Evolutionary conservation across 2,888 invertebrate species (phyloP).

Genomic region (Dasysyrphus tricinctus): DNA sequence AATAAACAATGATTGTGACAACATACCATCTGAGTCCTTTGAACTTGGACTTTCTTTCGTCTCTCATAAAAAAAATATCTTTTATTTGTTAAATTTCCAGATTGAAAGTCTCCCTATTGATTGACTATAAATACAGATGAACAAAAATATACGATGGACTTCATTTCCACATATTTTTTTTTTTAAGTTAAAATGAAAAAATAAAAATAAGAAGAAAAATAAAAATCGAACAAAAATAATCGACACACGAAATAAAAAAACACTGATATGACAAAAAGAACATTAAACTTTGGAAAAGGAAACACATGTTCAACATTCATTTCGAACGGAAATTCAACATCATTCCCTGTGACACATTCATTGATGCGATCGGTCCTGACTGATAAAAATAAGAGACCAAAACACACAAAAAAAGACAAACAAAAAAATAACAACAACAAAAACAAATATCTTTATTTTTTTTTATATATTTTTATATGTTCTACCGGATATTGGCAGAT

Average conservation of each 20-base stretch:
- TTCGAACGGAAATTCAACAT: constrained; percentile 70
- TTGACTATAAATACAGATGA: constrained; percentile 20
- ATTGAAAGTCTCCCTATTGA: constrained; percentile 15
- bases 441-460: constrained; percentile 42
- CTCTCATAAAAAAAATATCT: neutral
- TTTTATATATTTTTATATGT: constrained; percentile 53
- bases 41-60: neutral
- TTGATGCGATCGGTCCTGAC: constrained; percentile 64
- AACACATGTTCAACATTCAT: constrained; percentile 71
- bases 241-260: constrained; percentile 25
- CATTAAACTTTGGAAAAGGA: constrained; percentile 63
- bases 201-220: neutral
- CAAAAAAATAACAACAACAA: constrained; percentile 12
- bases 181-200: constrained; percentile 11
- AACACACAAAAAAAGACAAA: neutral
- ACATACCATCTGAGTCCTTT: neutral
- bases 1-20: neutral
- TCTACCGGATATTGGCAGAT: constrained; percentile 71
- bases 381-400: constrained; percentile 56
- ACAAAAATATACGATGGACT: constrained; percentile 25
- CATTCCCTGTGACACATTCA: constrained; percentile 62
- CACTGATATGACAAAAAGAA: constrained; percentile 41
- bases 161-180: constrained; percentile 23
- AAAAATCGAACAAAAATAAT: constrained; percentile 25
- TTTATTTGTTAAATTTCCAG: neutral